Evolutionary conservation across 2,797 vertebrate species (phyloP), one percentile per base, ranked within the genome.

Genomic region (Chrysocyon brachyurus): DNA sequence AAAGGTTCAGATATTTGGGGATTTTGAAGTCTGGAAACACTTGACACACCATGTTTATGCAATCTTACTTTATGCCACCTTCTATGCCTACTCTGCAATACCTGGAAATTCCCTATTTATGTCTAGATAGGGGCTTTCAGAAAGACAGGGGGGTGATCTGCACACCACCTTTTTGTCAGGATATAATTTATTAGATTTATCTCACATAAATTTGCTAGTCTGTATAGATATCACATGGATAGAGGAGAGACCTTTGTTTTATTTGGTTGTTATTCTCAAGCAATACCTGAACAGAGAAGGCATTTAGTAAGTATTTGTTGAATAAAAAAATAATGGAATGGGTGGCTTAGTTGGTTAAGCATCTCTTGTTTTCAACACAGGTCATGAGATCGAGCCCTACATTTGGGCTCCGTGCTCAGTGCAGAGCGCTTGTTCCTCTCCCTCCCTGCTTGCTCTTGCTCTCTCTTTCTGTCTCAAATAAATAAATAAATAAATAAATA

Each of bases 241-340:
- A 19, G 7, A 78, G 54, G n/a, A 79, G 66, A 12, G 24, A 40
- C 49, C 8, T 61, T 90, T 57, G 52, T 40, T 68, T 94, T 78
- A 31, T 63, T 46, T 6, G 92, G 19, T 78, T 52, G 19, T 83
- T 68, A 64, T 77, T 66, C 9, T 3, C n/a, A 96, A 92, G 10
- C 6, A 89, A 83, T 78, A 12, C 17, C 12, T 83, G n/a, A 94
- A 64, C 5, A 91, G 22, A 88, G n/a, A 24, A 94, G 28, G 6
- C 21, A 49, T 52, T 89, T 12, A 72, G 56, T 91, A 93, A 63
- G 46, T 49, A 77, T 57, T 92, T 79, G 6, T 46, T 86, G 16
- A 95, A 31, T 90, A 89, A 64, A 14, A 93, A 82, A 85, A 68
- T 70, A 86, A 85, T 75, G 36, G 26, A 88, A 75, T 87, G 7